These are phyloP conservation scores for Plemyria rubiginata DNA, from an alignment of 2,888 invertebrate species.

Conservation along the genomic window DNA sequence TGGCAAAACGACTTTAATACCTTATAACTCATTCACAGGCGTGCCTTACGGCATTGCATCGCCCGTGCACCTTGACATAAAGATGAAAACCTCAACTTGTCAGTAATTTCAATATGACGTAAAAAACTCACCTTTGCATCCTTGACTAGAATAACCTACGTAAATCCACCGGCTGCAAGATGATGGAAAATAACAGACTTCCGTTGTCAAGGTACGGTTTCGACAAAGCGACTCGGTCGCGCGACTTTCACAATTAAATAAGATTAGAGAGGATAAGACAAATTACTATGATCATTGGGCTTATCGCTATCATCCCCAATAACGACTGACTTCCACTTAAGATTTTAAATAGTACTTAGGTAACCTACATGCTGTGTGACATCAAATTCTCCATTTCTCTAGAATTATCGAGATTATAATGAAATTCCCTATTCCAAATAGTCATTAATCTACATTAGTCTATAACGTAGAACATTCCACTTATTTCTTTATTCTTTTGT, in stretches of 20 bases:
- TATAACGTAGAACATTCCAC: too few relatives aligned
- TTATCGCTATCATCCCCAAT: too few relatives aligned
- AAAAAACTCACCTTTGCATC: conserved; percentile 11
- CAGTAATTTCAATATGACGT: conserved; percentile 8
- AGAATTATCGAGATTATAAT: too few relatives aligned
- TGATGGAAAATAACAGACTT: conserved; percentile 28
- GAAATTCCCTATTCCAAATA: too few relatives aligned
- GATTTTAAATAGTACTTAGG: too few relatives aligned
- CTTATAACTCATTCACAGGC: background rate
- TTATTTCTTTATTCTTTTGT: too few relatives aligned
- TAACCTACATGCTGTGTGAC: too few relatives aligned
- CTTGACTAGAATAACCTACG: conserved; percentile 9
- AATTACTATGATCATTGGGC: too few relatives aligned
- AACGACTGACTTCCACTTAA: too few relatives aligned
- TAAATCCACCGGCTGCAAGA: conserved; percentile 3
- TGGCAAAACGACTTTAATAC: background rate
- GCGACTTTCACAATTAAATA: background rate
- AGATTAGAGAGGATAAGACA: background rate
- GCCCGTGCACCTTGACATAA: conserved; percentile 11
- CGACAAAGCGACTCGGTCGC: background rate
- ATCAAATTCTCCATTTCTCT: too few relatives aligned
- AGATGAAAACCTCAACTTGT: conserved; percentile 6
- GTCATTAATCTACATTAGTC: too few relatives aligned
- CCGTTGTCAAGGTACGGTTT: conserved; percentile 11
- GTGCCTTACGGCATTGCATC: conserved; percentile 3